Evolutionary conservation across 2,888 invertebrate genomes (phyloP), one percentile per base, ranked within the genome.

Genomic region (Synanthedon tipuliformis): DNA sequence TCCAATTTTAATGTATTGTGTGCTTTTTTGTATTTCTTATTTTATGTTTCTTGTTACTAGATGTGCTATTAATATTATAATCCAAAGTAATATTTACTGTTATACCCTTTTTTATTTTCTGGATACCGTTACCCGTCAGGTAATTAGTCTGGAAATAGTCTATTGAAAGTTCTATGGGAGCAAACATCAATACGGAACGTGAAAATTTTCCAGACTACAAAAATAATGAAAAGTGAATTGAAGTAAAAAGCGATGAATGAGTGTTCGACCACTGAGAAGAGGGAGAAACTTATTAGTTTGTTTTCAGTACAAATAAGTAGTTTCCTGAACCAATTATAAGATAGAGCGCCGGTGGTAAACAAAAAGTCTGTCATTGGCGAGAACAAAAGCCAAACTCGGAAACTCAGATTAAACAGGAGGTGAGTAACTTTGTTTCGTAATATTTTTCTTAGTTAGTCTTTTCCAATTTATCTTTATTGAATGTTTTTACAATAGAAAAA

Each of bases 301-400:
- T 45, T 45, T 45, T 15, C 45, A 45, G 45, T 12, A 45, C 45
- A 45, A 51, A 50, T 40, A 50, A 41, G 12, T 50, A 50, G 51
- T 51, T 51, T 41, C 41, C 12, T 41, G 41, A 41, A 18, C 41
- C 51, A 51, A 51, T 51, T 51, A 51, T 41, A 51, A 41, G 41
- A 7, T 40, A 16, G 41, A 41, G 41, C 41, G 34, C 27, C 27
- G 23, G 51, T 41, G 41, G 41, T 40, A 41, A 51, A 51, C 41
- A 45, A 45, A 45, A 45, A 45, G 13, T 45, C n/a, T 13, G 45
- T n/a, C 12, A 15, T 45, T 13, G 13, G 45, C 13, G 45, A n/a
- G 45, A 45, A 45, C 45, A 7, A 45, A 34, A 34, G 13, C 45
- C 13, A 12, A 45, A 45, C 10, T 34, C 10, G 34, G 10, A 34